Conservation (phyloP, 1,140 invertebrate genomes). For the Drosophila pseudoananassae region DNA sequence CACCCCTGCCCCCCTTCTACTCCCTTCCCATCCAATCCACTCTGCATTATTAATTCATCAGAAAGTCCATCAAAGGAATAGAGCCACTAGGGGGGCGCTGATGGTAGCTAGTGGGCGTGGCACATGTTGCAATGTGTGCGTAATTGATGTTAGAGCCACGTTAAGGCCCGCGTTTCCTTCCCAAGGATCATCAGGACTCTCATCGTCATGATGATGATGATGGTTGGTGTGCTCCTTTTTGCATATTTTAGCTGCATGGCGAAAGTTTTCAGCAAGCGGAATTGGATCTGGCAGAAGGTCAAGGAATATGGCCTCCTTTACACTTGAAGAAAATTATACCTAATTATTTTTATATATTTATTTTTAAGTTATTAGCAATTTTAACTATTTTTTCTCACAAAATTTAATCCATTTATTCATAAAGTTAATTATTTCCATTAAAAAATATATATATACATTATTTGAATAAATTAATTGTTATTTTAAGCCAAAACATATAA, state of each 20-base stretch:
- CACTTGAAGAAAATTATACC: not conserved
- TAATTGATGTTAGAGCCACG: slow-evolving; percentile 52
- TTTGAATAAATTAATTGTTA: not conserved
- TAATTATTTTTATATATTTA: too few species aligned
- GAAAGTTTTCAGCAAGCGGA: slow-evolving; percentile 39
- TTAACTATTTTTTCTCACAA: too few species aligned
- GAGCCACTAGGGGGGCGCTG: not conserved
- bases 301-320: slow-evolving; percentile 18
- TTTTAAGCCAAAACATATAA: too few species aligned
- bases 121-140: slow-evolving; percentile 50
- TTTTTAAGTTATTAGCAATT: too few species aligned
- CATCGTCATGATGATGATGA: not conserved
- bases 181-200: not conserved
- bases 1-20: not conserved
- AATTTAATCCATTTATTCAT: too few species aligned
- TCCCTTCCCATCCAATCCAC: not conserved
- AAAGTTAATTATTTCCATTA: too few species aligned
- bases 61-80: slow-evolving; percentile 24
- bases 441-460: not conserved
- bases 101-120: slow-evolving; percentile 26
- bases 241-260: slow-evolving; percentile 62
- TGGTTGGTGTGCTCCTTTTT: slow-evolving; percentile 29
- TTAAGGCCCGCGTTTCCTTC: slow-evolving; percentile 8
- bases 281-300: slow-evolving; percentile 34
- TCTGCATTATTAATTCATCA: slow-evolving; percentile 48